These are phyloP conservation scores for Diloba caeruleocephala DNA, from an alignment of 2,888 invertebrate genomes.

Conservation along the genomic window DNA sequence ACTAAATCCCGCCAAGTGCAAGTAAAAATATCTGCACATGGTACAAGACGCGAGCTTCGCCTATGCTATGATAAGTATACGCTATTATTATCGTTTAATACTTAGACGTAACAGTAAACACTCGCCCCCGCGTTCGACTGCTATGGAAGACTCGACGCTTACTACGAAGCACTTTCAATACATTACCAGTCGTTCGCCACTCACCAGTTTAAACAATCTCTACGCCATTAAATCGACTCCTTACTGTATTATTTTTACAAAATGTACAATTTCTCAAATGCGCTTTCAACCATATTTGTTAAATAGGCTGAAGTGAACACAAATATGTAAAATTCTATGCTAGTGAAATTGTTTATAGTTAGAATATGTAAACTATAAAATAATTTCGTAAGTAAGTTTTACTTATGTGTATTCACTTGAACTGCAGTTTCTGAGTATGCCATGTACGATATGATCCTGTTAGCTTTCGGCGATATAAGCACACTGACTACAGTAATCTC, in stretches of 20 bases:
- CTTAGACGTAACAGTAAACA: conserved; percentile 86
- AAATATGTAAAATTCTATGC: no score
- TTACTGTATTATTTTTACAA: conserved; percentile 87
- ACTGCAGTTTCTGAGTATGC: conserved; percentile 68
- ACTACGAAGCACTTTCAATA: conserved; percentile 86
- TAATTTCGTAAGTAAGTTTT: no score
- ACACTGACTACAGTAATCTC: conserved; percentile 69
- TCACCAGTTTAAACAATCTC: conserved; percentile 75
- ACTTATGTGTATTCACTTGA: no score
- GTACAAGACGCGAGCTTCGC: conserved; percentile 73
- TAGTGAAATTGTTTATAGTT: no score
- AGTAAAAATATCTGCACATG: conserved; percentile 73
- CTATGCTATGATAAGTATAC: conserved; percentile 85
- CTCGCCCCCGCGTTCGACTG: conserved; percentile 83
- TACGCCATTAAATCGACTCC: conserved; percentile 83
- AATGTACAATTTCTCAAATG: conserved; percentile 87
- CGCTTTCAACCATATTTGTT: conserved; percentile 67
- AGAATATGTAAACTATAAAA: no score
- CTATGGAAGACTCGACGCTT: conserved; percentile 89
- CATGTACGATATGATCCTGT: conserved; percentile 69
- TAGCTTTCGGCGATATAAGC: conserved; percentile 51
- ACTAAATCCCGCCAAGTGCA: conserved; percentile 79
- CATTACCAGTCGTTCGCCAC: conserved; percentile 83
- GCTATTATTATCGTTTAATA: conserved; percentile 88
- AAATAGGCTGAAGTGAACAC: no score